Evolutionary conservation across 2,113 vertebrate genomes (phyloP), one percentile per base, ranked within the genome.

Genomic region (Oxyruncus cristatus): DNA sequence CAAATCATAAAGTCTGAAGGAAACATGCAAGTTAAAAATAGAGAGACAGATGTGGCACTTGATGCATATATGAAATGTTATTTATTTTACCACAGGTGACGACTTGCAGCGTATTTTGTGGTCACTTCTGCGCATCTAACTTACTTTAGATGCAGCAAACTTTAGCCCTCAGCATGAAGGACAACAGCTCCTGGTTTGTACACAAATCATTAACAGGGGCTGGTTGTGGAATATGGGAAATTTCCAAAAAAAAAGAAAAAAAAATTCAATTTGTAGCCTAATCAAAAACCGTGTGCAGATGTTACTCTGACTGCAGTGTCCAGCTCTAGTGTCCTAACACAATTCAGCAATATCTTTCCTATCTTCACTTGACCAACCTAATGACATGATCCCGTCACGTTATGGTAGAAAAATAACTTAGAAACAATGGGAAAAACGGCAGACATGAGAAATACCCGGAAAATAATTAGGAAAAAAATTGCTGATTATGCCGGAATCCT

Each of bases 1-100:
- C 8, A 77, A 95, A 20, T 99, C 98, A 95, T 96, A 85, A 80
- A 89, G 83, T 97, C 97, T 97, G 93, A 73, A 68, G 87, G 62
- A 94, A 93, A 85, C n/a, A 83, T 27, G 72, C 53, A 94, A 85
- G 87, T 95, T 85, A 95, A 95, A 94, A 93, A 86, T 39, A 85
- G 89, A 62, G 84, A 87, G 71, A 89, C 27, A 94, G 88, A 83
- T 80, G 73, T 89, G 85, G 92, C 92, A 92, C 92, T 85, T 82
- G 85, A 89, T 63, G 85, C 42, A 85, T 35, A 68, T 23, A 89
- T 39, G 55, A 88, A 88, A 76, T 1, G 27, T 70, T 75, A 75
- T 23, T 89, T 84, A 88, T 85, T 93, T 96, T 79, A 90, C 82
- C 82, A 82, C 74, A 73, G 95, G 78, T 92, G 90, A 65, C 5